Evolutionary conservation across 2,797 vertebrate species (phyloP), one percentile per base, ranked within the genome.

Genomic region (Sphenodon punctatus): DNA sequence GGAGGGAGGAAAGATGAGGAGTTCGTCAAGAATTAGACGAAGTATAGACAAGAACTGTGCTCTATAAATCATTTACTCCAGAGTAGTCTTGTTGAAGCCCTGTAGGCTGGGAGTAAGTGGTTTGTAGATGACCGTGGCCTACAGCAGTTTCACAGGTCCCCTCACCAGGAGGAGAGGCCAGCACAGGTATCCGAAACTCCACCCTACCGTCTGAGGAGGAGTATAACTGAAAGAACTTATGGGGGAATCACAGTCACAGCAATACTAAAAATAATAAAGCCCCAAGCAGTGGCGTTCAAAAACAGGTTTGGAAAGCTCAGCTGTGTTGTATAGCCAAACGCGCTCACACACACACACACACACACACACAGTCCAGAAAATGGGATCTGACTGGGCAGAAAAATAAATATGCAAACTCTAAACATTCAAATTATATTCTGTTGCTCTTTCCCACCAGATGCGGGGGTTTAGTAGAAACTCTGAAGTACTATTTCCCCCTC

Each of bases 101-200:
- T n/a, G n/a, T n/a, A n/a, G n/a, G n/a, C n/a, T n/a, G n/a, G n/a
- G n/a, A n/a, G n/a, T n/a, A n/a, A n/a, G n/a, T n/a, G n/a, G n/a
- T n/a, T n/a, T n/a, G n/a, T n/a, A n/a, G n/a, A n/a, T n/a, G n/a
- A n/a, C n/a, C 91, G 83, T 34, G 84, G 81, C 86, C 67, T 78
- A 63, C 32, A 91, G 86, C 79, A 53, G 80, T 90, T 93, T 92
- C 88, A 91, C 86, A n/a, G n/a, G n/a, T 82, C 88, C 51, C 53
- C 89, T 89, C 90, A 86, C 89, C 69, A 85, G 84, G 90, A 91
- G 87, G 87, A 93, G 77, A 89, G 89, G 77, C 79, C 89, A 88
- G 87, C 89, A 85, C 82, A 76, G 86, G 84, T 70, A 91, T 84
- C 71, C 88, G 94, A 89, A 88, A 92, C 86, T 82, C 88, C 88